Percentiles rank a stretch among this genome's conserved stretches.
Conservation (phyloP, 2,113 vertebrate species). For the Chionis minor region DNA sequence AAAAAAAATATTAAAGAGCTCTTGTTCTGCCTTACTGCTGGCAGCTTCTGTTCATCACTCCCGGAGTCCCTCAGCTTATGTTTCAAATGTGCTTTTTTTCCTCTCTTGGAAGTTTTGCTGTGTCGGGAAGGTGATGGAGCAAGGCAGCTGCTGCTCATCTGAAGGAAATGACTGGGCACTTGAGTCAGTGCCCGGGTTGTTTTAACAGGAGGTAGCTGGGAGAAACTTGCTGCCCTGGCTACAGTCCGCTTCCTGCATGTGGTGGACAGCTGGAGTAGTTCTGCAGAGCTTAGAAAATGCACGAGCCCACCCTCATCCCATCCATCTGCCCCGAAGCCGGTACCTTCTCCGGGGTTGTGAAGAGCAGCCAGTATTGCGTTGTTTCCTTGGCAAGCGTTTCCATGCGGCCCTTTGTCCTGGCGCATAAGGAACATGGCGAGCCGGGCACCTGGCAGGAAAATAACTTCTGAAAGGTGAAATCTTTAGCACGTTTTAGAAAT, state of each 20-base stretch:
- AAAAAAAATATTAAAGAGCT: too few species aligned
- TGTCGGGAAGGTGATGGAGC: background rate
- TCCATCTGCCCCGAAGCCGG: background rate
- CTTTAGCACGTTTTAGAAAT: background rate
- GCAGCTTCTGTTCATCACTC: background rate
- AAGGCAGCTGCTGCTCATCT: background rate
- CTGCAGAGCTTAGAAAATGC: background rate
- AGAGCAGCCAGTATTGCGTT: background rate
- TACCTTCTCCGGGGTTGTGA: too few species aligned
- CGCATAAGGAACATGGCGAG: background rate
- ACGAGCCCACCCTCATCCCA: background rate
- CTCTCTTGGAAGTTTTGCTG: background rate
- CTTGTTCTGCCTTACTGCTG: background rate
- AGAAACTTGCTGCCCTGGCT: background rate
- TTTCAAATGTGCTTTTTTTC: background rate
- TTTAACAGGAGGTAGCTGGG: background rate
- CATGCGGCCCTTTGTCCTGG: accelerated
- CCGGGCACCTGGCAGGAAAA: background rate
- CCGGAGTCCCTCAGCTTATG: background rate
- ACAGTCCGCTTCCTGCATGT: background rate
- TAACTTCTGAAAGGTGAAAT: background rate
- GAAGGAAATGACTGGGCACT: background rate
- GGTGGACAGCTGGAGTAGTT: background rate
- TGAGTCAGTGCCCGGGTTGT: background rate
- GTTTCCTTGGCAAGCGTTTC: background rate